phyloP scores from a whole-genome alignment of 2,888 invertebrate genomes.

The Pecten maximus region DNA sequence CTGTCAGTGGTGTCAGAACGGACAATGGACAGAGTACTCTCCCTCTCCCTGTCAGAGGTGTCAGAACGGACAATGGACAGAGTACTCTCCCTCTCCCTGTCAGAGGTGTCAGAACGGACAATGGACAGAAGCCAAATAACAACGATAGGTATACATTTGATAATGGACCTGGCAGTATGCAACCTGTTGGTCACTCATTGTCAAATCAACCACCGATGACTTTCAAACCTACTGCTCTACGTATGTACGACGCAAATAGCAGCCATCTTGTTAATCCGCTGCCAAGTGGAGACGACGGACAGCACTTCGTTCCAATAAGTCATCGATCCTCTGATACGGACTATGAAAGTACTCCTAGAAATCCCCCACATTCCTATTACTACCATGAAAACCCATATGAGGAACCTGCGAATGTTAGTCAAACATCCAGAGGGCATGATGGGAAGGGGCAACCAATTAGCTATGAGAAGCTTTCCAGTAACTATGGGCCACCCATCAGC shows the following conservation, averaged over 20 bases:
- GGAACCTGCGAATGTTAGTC: neutral
- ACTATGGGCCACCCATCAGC: neutral
- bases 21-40: neutral
- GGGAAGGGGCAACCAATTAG: neutral
- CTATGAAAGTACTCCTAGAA: neutral
- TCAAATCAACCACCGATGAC: neutral
- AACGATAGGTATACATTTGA: neutral
- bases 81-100: neutral
- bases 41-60: neutral
- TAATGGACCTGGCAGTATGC: neutral
- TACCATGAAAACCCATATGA: conserved; percentile 22
- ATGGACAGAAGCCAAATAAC: neutral
- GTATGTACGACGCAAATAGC: neutral
- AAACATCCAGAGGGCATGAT: neutral
- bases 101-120: neutral
- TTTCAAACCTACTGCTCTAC: neutral
- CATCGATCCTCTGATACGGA: conserved; percentile 4
- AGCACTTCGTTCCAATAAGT: neutral
- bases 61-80: neutral
- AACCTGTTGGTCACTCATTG: neutral
- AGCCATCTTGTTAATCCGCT: neutral
- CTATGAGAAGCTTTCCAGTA: neutral
- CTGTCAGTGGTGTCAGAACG: neutral
- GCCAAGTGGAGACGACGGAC: neutral
- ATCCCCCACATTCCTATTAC: neutral